phyloP scores from a whole-genome alignment of 2,797 vertebrate species.

The Micrastur ruficollis region DNA sequence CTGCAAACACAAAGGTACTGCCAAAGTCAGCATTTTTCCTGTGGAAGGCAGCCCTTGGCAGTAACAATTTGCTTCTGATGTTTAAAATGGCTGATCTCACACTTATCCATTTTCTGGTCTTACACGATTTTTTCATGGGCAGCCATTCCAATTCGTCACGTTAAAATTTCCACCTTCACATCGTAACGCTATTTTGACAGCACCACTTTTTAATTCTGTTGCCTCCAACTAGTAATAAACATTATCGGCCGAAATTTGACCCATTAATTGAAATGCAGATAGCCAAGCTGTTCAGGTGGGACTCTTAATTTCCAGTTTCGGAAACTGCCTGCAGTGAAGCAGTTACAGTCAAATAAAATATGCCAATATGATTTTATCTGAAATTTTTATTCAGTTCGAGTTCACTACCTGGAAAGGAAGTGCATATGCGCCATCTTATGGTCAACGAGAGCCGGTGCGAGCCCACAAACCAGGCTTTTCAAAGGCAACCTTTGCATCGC shows the following conservation, averaged over 20 bases:
- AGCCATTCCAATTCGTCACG: background rate
- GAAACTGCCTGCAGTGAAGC: background rate
- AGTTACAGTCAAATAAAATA: background rate
- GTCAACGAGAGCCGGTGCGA: background rate
- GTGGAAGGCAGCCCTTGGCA: background rate
- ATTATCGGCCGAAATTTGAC: background rate
- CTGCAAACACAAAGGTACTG: background rate
- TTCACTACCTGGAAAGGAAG: background rate
- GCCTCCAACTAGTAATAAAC: background rate
- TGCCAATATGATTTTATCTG: background rate
- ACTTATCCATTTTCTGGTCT: background rate
- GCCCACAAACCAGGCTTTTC: background rate
- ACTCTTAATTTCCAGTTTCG: background rate
- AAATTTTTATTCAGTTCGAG: background rate
- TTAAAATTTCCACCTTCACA: background rate
- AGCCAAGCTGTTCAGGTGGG: background rate
- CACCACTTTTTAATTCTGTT: background rate
- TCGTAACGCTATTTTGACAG: background rate
- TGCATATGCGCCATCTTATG: constrained; percentile 8
- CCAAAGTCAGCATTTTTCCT: background rate
- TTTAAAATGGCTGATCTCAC: background rate
- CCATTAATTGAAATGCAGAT: background rate
- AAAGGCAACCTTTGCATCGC: fast-evolving
- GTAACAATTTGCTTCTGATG: background rate
- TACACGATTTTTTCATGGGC: background rate